These are phyloP conservation scores for Aspidoscelis tigris DNA, from an alignment of 2,113 vertebrate species.

Conservation along the genomic window DNA sequence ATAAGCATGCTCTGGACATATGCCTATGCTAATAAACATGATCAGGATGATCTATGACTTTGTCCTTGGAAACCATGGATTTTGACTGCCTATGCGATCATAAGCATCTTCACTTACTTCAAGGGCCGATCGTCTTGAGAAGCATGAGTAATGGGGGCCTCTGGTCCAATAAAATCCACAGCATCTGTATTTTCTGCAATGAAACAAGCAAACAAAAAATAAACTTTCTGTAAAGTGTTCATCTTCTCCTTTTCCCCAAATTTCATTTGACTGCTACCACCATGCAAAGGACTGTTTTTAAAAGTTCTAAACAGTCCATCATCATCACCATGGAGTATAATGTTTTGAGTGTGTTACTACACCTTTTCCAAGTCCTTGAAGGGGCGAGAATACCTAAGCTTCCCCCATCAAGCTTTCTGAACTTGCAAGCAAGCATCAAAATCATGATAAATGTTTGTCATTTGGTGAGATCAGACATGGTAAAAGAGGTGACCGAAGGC, in stretches of 20 bases:
- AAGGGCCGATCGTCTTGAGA: conserved; percentile 93
- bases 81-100: background rate
- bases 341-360: too few relatives aligned
- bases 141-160: conserved; percentile 90
- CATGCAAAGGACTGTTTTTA: too few relatives aligned
- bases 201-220: conserved; percentile 4
- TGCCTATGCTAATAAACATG: background rate
- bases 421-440: too few relatives aligned
- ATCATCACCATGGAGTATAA: too few relatives aligned
- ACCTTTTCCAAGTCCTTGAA: too few relatives aligned
- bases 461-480: too few relatives aligned
- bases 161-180: conserved; percentile 90
- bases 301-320: too few relatives aligned
- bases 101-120: conserved; percentile 83
- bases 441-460: too few relatives aligned
- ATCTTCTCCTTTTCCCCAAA: background rate
- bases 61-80: background rate
- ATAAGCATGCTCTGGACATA: background rate
- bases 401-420: too few relatives aligned
- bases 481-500: too few relatives aligned
- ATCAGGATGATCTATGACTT: background rate
- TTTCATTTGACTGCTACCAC: too few relatives aligned
- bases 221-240: background rate
- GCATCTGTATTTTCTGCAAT: conserved; percentile 77
- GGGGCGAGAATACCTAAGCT: too few relatives aligned